Conservation (phyloP, 1,140 invertebrate genomes). For the Drosophila nigrodunni region DNA sequence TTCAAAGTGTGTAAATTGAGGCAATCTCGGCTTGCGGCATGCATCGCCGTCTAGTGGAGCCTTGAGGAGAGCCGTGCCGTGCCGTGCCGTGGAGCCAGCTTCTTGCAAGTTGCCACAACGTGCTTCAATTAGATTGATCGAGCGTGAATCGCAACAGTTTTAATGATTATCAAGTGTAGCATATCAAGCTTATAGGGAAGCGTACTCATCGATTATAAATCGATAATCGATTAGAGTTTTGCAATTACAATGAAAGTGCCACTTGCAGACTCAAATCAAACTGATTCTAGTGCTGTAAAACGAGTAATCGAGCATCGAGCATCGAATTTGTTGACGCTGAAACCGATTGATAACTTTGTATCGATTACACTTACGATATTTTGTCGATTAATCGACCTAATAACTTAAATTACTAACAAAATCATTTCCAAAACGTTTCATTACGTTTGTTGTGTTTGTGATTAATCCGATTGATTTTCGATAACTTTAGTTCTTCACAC, state of each 20-base stretch:
- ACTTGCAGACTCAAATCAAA: not conserved
- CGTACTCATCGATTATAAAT: constrained; percentile 6
- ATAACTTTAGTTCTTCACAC: too few species aligned
- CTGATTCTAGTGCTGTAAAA: not conserved
- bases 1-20: constrained; percentile 73
- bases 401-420: too few species aligned
- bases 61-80: constrained; percentile 7
- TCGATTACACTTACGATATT: too few species aligned
- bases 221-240: not conserved
- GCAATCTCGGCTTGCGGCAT: constrained; percentile 52
- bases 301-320: not conserved
- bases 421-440: too few species aligned
- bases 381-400: too few species aligned
- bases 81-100: too few species aligned
- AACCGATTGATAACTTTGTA: too few species aligned
- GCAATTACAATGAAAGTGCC: not conserved
- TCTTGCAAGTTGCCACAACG: constrained; percentile 12
- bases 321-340: too few species aligned
- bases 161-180: constrained; percentile 5
- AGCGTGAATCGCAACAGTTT: constrained; percentile 11
- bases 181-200: constrained; percentile 12
- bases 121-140: constrained; percentile 47
- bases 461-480: too few species aligned
- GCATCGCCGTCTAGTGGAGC: not conserved
- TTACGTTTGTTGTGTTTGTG: too few species aligned